Evolutionary conservation across 2,113 vertebrate species (phyloP).

Genomic region (Agapornis roseicollis): DNA sequence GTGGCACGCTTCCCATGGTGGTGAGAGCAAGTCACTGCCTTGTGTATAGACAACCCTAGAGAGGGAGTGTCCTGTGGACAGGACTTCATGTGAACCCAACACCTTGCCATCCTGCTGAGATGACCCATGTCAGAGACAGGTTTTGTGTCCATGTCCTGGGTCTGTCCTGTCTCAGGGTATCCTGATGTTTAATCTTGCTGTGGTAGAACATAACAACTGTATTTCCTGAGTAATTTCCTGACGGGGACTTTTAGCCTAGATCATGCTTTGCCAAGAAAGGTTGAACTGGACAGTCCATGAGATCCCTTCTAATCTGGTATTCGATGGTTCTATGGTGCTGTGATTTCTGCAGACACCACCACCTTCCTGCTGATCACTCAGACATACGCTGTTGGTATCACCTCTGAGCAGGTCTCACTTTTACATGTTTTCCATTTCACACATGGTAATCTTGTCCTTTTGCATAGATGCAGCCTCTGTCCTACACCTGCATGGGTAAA

Average conservation of each 20-base stretch:
- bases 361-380: neutral
- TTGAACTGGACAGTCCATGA: neutral
- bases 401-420: neutral
- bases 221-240: neutral
- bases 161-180: neutral
- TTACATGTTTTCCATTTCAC: neutral
- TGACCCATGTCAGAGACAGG: neutral
- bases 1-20: fast-evolving
- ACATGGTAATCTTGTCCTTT: neutral
- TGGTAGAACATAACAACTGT: neutral
- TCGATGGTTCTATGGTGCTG: neutral
- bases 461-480: neutral
- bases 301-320: neutral
- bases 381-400: fast-evolving
- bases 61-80: neutral
- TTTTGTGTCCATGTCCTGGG: neutral
- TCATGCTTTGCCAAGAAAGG: neutral
- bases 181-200: neutral
- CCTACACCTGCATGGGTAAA: neutral
- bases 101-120: neutral
- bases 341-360: neutral
- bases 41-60: neutral
- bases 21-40: neutral
- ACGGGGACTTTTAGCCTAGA: neutral
- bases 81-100: neutral